A percentile compares a stretch with the other conserved stretches of the same genome.
These are phyloP conservation scores for Pygmarrhopalites habei DNA, from an alignment of 1,140 invertebrate genomes.

Conservation along the genomic window DNA sequence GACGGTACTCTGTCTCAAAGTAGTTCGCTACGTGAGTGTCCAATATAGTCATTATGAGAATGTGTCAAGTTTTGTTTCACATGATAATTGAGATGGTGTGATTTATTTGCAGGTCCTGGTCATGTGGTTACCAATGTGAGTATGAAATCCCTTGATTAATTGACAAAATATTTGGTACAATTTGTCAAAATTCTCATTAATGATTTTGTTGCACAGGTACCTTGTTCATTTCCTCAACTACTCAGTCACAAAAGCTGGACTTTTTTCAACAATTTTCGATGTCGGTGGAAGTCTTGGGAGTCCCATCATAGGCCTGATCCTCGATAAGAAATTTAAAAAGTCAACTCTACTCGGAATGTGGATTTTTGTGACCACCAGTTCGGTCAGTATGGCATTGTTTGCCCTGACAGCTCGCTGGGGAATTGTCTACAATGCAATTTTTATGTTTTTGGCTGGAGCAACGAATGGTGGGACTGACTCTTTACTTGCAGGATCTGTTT, in stretches of 20 bases:
- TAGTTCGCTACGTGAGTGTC: constrained; percentile 52
- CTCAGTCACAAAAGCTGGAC: constrained; percentile 45
- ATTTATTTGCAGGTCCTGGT: too few species aligned
- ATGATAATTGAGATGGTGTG: too few species aligned
- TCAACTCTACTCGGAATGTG: constrained; percentile 45
- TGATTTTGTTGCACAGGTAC: constrained; percentile 52
- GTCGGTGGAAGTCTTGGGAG: constrained; percentile 50
- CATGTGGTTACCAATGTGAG: too few species aligned
- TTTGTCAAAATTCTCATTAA: too few species aligned
- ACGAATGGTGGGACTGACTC: constrained; percentile 51
- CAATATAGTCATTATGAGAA: too few species aligned
- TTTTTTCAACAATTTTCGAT: constrained; percentile 51
- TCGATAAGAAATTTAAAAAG: constrained; percentile 45
- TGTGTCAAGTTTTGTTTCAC: too few species aligned
- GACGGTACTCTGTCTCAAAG: constrained; percentile 50
- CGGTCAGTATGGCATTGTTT: constrained; percentile 45
- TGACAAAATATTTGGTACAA: too few species aligned
- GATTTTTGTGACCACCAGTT: constrained; percentile 44
- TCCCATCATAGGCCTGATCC: constrained; percentile 46
- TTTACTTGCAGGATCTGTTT: constrained; percentile 47
- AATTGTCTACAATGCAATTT: constrained; percentile 44
- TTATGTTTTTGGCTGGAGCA: constrained; percentile 48
- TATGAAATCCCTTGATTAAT: too few species aligned
- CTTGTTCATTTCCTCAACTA: constrained; percentile 48
- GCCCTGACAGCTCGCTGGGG: constrained; percentile 47